Evolutionary conservation across 2,888 invertebrate genomes (phyloP).

Genomic region (Lucinisca nassula): DNA sequence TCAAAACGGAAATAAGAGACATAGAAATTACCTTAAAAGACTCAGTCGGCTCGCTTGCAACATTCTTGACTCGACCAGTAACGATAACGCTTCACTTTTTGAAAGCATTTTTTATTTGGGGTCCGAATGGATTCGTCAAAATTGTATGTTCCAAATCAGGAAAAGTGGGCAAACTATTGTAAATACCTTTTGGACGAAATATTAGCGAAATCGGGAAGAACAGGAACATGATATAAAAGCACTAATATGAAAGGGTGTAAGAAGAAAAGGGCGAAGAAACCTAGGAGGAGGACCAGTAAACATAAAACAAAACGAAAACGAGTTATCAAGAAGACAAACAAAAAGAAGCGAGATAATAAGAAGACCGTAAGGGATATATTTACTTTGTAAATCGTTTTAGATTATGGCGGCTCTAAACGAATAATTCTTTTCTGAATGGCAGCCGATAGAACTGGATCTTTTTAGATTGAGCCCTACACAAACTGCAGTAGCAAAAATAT

Average conservation of each 20-base stretch:
- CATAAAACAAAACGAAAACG: background rate
- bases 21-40: background rate
- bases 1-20: background rate
- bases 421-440: slow-evolving; percentile 4
- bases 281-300: background rate
- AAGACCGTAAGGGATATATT: background rate
- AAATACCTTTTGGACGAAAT: background rate
- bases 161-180: background rate
- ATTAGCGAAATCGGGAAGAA: background rate
- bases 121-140: background rate
- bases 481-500: slow-evolving; percentile 35
- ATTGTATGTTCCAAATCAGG: background rate
- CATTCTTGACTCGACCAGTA: background rate
- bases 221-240: background rate
- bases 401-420: background rate
- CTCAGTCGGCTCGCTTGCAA: background rate
- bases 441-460: slow-evolving; percentile 20
- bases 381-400: background rate
- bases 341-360: background rate
- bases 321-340: background rate
- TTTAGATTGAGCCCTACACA: slow-evolving; percentile 11
- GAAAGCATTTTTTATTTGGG: background rate
- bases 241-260: background rate
- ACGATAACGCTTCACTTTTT: background rate
- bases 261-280: background rate